Evolutionary conservation across 2,797 vertebrate genomes (phyloP).

Genomic region (Cichlasoma orientale): DNA sequence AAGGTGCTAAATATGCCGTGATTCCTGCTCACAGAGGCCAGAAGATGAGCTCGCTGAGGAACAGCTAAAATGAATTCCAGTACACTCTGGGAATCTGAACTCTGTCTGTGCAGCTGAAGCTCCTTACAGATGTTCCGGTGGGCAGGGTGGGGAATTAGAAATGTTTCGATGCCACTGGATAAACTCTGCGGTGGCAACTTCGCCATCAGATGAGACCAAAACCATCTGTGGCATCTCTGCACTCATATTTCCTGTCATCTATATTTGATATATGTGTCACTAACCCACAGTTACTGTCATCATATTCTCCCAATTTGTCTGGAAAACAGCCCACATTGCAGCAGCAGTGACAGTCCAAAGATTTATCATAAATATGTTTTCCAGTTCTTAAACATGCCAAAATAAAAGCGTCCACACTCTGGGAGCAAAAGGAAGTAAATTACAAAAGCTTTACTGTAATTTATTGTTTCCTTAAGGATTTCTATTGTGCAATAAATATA

Average conservation of each 20-base stretch:
- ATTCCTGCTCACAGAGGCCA: not conserved
- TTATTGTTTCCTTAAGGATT: not conserved
- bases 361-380: constrained; percentile 2
- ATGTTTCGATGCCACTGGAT: not conserved
- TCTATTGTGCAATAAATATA: not conserved
- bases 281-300: not conserved
- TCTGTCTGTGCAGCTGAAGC: not conserved
- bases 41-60: not conserved
- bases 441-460: not conserved
- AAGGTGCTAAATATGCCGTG: not conserved
- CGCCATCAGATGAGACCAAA: not conserved
- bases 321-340: too few species aligned
- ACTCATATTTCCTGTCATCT: not conserved
- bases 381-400: not conserved
- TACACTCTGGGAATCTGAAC: not conserved
- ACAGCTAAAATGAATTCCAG: not conserved
- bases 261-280: not conserved
- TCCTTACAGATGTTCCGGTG: not conserved
- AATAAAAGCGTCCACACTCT: not conserved
- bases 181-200: not conserved
- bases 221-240: not conserved
- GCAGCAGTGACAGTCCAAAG: not conserved
- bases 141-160: not conserved
- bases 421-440: not conserved
- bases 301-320: not conserved